Percentiles rank a stretch among this genome's conserved stretches.
phyloP scores from a whole-genome alignment of 2,888 invertebrate species.

The Hemaris fuciformis region DNA sequence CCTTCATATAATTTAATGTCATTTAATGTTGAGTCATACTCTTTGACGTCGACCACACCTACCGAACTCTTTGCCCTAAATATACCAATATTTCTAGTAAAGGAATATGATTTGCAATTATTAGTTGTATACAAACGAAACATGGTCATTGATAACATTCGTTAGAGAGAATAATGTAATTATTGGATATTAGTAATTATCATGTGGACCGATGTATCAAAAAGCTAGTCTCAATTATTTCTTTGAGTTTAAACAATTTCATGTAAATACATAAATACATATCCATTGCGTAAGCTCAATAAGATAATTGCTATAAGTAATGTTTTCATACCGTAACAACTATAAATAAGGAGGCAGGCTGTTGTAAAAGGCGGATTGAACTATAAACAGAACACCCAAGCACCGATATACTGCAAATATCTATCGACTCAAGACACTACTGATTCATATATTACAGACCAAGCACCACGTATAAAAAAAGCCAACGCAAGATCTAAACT shows the following conservation, averaged over 20 bases:
- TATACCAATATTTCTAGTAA: constrained; percentile 55
- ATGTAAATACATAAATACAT: neutral
- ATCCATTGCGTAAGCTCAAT: neutral
- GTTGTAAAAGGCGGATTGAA: neutral
- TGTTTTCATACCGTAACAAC: neutral
- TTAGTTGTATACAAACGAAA: neutral
- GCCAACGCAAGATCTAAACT: constrained; percentile 26
- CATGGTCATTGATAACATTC: neutral
- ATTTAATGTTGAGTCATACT: neutral
- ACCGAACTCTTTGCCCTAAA: neutral
- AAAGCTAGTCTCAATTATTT: constrained; percentile 75
- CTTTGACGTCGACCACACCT: neutral
- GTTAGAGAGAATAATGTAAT: neutral
- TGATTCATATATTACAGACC: constrained; percentile 36
- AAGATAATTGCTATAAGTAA: neutral
- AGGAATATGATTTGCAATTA: constrained; percentile 63
- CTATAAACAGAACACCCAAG: constrained; percentile 28
- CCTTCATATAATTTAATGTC: neutral
- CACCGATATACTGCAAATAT: constrained; percentile 28
- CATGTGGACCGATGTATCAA: constrained; percentile 59
- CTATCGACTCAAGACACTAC: constrained; percentile 25
- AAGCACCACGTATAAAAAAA: constrained; percentile 41
- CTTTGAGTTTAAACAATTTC: neutral
- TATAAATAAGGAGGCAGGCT: constrained; percentile 13
- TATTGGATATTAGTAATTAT: constrained; percentile 17